A percentile compares a stretch with the other conserved stretches of the same genome.
Evolutionary conservation across 2,797 vertebrate genomes (phyloP).

Genomic region (Phoeniculus purpureus): DNA sequence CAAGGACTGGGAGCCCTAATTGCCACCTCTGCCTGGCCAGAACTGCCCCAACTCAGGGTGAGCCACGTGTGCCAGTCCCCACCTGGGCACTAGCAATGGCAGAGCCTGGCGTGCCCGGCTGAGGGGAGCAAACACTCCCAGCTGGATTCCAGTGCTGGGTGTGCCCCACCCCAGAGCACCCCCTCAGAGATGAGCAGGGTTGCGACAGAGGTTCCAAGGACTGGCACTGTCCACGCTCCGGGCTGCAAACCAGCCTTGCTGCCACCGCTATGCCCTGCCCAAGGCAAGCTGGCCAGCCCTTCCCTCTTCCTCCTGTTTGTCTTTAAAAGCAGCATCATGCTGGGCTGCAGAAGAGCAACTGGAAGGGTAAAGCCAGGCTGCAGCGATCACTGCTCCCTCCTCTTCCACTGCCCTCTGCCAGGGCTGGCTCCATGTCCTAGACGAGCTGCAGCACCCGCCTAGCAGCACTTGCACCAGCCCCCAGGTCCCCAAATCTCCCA

Average conservation of each 20-base stretch:
- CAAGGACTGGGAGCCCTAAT: background rate
- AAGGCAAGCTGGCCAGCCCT: background rate
- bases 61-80: background rate
- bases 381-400: background rate
- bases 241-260: background rate
- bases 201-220: background rate
- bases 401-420: background rate
- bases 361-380: background rate
- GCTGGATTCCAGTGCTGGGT: background rate
- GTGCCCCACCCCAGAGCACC: background rate
- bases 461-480: rapidly evolving
- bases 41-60: background rate
- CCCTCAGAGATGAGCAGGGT: background rate
- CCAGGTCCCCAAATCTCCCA: background rate
- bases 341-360: background rate
- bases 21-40: background rate
- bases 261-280: background rate
- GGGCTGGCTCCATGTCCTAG: background rate
- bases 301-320: slow-evolving; percentile 1
- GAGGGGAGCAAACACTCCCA: too few species aligned
- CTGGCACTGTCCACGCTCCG: background rate
- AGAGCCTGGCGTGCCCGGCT: too few species aligned
- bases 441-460: rapidly evolving
- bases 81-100: background rate
- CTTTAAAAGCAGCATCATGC: background rate